Evolutionary conservation across 1,140 invertebrate genomes (phyloP), one percentile per base, ranked within the genome.

Genomic region (Ceratosolen solmsi): DNA sequence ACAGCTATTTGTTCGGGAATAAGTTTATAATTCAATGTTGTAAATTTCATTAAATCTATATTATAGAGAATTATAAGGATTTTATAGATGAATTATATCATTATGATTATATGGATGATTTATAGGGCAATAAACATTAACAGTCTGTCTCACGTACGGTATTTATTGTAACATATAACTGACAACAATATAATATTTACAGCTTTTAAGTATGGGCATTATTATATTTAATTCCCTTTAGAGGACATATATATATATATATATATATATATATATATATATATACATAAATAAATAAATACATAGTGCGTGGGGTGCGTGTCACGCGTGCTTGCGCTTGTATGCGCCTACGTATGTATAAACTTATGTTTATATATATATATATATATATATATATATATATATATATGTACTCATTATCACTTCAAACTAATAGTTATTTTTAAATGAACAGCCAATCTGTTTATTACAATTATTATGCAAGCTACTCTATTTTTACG

Each of bases 141-240:
- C 0, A 13, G 3, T 20, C 2, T 56, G n/a, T 76, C 3, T 86
- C 86, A 90, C 84, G 86, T 87, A 89, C 84, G 86, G 87, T 88
- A 89, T 91, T 91, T 91, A 91, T 91, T 91, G 88, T 86, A 91
- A 91, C 89, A 90, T 90, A 90, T 85, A 90, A 91, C 88, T 89
- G 88, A 91, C 89, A 91, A 91, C 89, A 91, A 91, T 90, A 88
- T 87, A 86, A 86, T 88, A 87, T 89, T 76, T 89, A 89, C 86
- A 88, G 81, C 85, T 74, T 71, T 77, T 58, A 72, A 85, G 83
- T 86, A 86, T 87, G 86, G 80, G 82, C 85, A 87, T 87, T 88
- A 85, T 87, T 71, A 86, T 87, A 73, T 77, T 78, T 79, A 82
- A 38, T 72, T 25, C 22, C 17, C 36, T 77, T 51, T 82, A 77